Evolutionary conservation across 2,888 invertebrate genomes (phyloP).

Genomic region (Heliconius hortense): DNA sequence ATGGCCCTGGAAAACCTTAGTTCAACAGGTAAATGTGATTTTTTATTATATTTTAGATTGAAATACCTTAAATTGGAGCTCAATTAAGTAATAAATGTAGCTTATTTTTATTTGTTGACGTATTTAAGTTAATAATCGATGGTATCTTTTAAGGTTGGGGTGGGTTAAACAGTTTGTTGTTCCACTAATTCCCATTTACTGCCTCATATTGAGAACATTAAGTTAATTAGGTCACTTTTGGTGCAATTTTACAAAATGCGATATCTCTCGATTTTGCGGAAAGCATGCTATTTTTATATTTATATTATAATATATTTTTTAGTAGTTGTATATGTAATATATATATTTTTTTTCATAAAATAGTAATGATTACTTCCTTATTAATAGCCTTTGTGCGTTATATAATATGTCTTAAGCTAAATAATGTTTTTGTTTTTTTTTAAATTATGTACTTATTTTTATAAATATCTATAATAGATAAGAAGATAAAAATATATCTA

Average conservation of each 20-base stretch:
- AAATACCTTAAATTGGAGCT: background rate
- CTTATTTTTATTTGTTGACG: background rate
- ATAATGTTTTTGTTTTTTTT: background rate
- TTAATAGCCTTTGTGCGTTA: background rate
- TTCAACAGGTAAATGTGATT: constrained; percentile 22
- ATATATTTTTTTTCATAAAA: background rate
- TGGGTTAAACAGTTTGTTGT: constrained; percentile 6
- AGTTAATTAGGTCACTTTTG: constrained; percentile 10
- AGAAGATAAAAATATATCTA: too few relatives aligned
- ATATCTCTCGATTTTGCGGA: background rate
- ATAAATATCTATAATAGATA: too few relatives aligned
- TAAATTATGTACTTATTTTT: too few relatives aligned
- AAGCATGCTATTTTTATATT: background rate
- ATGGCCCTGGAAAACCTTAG: constrained; percentile 15
- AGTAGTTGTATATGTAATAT: background rate
- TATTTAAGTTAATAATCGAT: constrained; percentile 9
- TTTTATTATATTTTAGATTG: background rate
- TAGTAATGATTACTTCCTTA: background rate
- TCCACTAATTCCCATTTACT: background rate
- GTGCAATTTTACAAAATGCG: background rate
- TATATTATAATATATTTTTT: background rate
- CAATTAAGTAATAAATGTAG: background rate
- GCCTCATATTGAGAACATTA: background rate
- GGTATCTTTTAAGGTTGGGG: background rate
- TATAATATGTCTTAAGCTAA: background rate